Conservation (phyloP, 2,113 vertebrate genomes). For the Thymallus thymallus region DNA sequence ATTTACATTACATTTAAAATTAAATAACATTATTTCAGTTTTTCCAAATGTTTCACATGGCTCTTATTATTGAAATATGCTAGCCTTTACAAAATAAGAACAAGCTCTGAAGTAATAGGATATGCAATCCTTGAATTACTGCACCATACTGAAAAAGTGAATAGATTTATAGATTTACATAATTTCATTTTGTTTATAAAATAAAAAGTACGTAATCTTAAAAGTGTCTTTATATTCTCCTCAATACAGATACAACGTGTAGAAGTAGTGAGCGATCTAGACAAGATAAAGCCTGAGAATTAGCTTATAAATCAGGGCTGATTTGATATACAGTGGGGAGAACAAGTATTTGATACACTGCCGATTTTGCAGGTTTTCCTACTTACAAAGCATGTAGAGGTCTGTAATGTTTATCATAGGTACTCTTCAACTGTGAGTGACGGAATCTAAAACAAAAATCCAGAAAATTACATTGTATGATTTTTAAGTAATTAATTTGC, state of each 20-base stretch:
- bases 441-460: too few relatives aligned
- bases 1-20: conserved; percentile 84
- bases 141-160: conserved; percentile 75
- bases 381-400: too few relatives aligned
- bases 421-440: too few relatives aligned
- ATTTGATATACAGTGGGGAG: too few relatives aligned
- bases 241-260: conserved; percentile 75
- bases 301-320: conserved; percentile 57
- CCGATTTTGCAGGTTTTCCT: too few relatives aligned
- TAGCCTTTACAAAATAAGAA: conserved; percentile 92
- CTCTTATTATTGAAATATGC: conserved; percentile 82
- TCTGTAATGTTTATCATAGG: too few relatives aligned
- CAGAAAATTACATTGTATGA: too few relatives aligned
- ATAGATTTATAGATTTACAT: conserved; percentile 71
- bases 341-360: too few relatives aligned
- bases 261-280: conserved; percentile 64
- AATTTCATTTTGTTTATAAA: conserved; percentile 81
- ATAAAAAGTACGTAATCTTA: conserved; percentile 68
- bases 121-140: conserved; percentile 77
- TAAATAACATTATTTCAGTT: conserved; percentile 78
- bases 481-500: too few relatives aligned
- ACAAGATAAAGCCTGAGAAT: conserved; percentile 89
- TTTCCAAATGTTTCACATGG: conserved; percentile 79
- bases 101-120: conserved; percentile 85
- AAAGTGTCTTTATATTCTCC: conserved; percentile 59